Evolutionary conservation across 2,888 invertebrate genomes (phyloP).

Genomic region (Abscondita cerata): DNA sequence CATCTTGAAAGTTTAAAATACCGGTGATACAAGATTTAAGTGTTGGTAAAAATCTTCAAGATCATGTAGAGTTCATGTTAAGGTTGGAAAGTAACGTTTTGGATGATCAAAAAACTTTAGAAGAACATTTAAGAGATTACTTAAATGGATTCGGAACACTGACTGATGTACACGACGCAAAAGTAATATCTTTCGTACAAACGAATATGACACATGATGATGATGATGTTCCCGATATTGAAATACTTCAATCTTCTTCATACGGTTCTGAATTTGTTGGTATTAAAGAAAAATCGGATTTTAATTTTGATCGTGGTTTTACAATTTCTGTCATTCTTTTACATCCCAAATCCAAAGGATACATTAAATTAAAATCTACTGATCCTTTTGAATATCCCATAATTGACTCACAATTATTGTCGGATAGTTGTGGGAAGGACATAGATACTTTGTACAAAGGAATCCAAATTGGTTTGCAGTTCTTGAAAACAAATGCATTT

Average conservation of each 20-base stretch:
- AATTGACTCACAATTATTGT: constrained; percentile 43
- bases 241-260: no score
- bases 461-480: constrained; percentile 54
- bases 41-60: constrained; percentile 72
- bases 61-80: constrained; percentile 63
- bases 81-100: neutral
- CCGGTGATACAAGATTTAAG: constrained; percentile 67
- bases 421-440: constrained; percentile 64
- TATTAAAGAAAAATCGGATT: constrained; percentile 20
- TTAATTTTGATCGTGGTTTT: constrained; percentile 2
- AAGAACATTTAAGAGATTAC: neutral
- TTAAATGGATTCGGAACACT: neutral
- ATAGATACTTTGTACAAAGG: constrained; percentile 66
- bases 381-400: constrained; percentile 46
- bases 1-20: constrained; percentile 66
- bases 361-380: constrained; percentile 42
- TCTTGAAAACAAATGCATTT: constrained; percentile 63
- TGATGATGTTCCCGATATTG: no score
- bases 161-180: neutral
- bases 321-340: constrained; percentile 37
- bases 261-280: constrained; percentile 17
- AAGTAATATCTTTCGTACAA: neutral
- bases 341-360: constrained; percentile 45
- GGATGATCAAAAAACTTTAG: neutral
- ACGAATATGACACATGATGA: neutral